Evolutionary conservation across 2,113 vertebrate genomes (phyloP).

Genomic region (Rousettus leschenaultii): DNA sequence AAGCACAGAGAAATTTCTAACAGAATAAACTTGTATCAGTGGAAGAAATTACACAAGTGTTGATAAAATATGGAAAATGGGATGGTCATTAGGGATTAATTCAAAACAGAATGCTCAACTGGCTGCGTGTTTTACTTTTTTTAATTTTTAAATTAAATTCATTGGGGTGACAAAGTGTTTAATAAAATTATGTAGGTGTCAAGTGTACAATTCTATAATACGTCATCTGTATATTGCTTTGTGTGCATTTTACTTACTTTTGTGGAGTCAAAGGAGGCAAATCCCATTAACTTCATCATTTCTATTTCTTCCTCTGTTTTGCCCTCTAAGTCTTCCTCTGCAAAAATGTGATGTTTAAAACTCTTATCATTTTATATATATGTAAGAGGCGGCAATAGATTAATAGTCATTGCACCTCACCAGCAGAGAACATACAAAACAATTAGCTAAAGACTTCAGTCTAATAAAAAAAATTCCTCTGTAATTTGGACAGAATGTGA

Average conservation of each 20-base stretch:
- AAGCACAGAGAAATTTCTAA: background rate
- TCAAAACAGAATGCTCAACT: background rate
- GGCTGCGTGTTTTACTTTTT: slow-evolving; percentile 60
- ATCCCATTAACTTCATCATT: slow-evolving; percentile 99
- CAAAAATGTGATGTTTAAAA: background rate
- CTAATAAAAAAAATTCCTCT: slow-evolving; percentile 3
- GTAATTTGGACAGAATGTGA: slow-evolving; percentile 20
- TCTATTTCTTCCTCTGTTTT: slow-evolving; percentile 98
- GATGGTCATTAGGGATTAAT: background rate
- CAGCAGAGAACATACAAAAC: slow-evolving; percentile 24
- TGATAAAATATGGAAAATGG: slow-evolving; percentile 1
- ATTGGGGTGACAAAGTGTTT: no score
- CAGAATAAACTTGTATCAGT: background rate
- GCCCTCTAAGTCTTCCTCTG: slow-evolving; percentile 95
- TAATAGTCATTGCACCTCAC: background rate
- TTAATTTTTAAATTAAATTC: no score
- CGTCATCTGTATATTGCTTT: no score
- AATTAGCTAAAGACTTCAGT: background rate
- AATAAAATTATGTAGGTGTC: no score
- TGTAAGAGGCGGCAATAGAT: background rate
- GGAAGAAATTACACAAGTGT: background rate
- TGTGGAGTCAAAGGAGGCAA: slow-evolving; percentile 89
- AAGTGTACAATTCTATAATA: no score
- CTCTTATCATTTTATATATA: background rate
- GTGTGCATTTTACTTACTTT: slow-evolving; percentile 85